Evolutionary conservation across 2,113 vertebrate genomes (phyloP).

Genomic region (Mormyrus iriodes): DNA sequence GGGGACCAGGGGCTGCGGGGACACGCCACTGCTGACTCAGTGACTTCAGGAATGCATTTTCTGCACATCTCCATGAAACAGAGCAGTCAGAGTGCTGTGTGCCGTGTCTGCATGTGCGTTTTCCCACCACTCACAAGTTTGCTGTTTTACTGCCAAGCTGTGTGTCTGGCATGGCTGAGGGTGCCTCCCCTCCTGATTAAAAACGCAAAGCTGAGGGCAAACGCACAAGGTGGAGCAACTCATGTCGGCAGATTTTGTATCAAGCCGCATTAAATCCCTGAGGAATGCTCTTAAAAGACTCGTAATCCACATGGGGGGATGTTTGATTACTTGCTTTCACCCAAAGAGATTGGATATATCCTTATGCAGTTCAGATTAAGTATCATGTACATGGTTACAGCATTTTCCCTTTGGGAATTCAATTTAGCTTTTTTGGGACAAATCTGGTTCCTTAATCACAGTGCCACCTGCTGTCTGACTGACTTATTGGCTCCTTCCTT

Average conservation of each 20-base stretch:
- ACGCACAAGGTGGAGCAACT: background rate
- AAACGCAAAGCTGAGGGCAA: background rate
- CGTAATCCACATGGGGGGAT: background rate
- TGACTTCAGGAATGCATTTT: conserved; percentile 14
- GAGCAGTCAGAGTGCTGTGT: background rate
- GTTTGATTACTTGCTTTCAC: background rate
- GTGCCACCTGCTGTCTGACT: background rate
- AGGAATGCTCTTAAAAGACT: background rate
- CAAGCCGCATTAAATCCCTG: background rate
- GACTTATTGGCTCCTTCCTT: background rate
- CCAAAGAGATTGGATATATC: background rate
- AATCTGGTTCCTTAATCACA: background rate
- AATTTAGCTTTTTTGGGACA: background rate
- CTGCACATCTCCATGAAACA: background rate
- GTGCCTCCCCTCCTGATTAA: background rate
- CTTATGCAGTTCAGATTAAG: background rate
- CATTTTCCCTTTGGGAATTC: background rate
- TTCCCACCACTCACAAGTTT: background rate
- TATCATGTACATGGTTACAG: background rate
- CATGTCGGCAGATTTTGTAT: background rate
- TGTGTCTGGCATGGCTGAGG: background rate
- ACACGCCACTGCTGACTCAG: background rate
- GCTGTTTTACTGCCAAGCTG: background rate
- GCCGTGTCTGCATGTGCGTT: background rate
- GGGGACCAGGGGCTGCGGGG: background rate